phyloP scores from a whole-genome alignment of 2,113 vertebrate species.

The Meles meles region DNA sequence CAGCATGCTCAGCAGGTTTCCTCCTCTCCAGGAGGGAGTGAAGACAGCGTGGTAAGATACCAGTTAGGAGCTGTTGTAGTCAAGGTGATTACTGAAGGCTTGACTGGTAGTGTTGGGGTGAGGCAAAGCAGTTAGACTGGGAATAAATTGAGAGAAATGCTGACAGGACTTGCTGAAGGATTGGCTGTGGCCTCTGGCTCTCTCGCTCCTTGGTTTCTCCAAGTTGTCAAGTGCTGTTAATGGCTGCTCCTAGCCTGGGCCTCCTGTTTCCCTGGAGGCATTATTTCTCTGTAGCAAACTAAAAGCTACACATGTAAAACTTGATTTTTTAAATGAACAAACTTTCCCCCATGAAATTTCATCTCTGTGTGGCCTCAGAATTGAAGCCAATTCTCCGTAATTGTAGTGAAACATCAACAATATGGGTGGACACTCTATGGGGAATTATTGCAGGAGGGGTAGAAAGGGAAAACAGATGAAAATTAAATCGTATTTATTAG shows the following conservation, averaged over 20 bases:
- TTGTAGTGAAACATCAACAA: neutral
- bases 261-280: neutral
- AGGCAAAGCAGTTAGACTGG: neutral
- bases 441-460: neutral
- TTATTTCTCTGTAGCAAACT: neutral
- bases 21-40: neutral
- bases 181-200: neutral
- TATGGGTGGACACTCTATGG: neutral
- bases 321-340: slow-evolving; percentile 7
- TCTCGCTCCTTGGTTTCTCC: neutral
- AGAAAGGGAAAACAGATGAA: neutral
- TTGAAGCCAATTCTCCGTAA: slow-evolving; percentile 3
- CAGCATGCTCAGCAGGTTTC: neutral
- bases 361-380: neutral
- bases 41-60: neutral
- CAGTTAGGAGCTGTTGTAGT: neutral
- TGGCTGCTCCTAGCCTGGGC: neutral
- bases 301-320: slow-evolving; percentile 1
- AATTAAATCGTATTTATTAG: neutral
- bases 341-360: neutral
- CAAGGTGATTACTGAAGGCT: neutral
- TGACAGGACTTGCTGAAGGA: neutral
- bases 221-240: neutral
- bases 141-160: neutral
- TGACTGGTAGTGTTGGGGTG: neutral